Conservation (phyloP, 2,797 vertebrate species). For the Melanitta fusca region DNA sequence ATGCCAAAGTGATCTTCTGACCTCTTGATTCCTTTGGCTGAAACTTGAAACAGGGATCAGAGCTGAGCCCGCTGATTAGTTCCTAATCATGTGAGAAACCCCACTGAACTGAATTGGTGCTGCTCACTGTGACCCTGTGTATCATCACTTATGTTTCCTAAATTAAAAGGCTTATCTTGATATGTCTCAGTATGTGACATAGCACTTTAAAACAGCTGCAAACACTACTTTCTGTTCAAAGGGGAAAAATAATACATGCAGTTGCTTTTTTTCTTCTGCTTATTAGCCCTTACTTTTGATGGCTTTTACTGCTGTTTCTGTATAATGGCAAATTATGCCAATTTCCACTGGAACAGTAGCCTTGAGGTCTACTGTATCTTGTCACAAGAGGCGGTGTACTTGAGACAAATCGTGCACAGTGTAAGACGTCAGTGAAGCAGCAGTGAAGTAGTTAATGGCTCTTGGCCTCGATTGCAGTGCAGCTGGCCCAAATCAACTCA, state of each 20-base stretch:
- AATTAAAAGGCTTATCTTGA: conserved; percentile 2
- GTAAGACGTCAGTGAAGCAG: not conserved
- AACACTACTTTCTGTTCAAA: not conserved
- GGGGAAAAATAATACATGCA: fast-evolving
- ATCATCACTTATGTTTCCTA: not conserved
- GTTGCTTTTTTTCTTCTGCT: not conserved
- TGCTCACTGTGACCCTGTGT: not conserved
- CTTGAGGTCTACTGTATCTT: not conserved
- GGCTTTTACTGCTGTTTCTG: not conserved
- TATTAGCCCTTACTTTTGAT: not conserved
- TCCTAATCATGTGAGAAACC: not conserved
- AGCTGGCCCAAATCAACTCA: not conserved
- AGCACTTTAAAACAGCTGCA: not conserved
- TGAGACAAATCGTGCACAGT: not conserved
- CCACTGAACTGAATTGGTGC: not conserved
- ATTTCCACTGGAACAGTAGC: not conserved
- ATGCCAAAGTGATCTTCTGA: not conserved
- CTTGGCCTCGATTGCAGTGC: not conserved
- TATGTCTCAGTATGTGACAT: not conserved
- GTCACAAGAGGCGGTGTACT: not conserved
- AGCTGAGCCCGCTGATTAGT: not conserved
- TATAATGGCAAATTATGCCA: not conserved
- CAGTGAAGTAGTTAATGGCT: conserved; percentile 26
- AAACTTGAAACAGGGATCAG: not conserved
- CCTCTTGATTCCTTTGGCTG: not conserved